Base-by-base conservation (phyloP, 2,797 vertebrate species). In the Luscinia luscinia region DNA sequence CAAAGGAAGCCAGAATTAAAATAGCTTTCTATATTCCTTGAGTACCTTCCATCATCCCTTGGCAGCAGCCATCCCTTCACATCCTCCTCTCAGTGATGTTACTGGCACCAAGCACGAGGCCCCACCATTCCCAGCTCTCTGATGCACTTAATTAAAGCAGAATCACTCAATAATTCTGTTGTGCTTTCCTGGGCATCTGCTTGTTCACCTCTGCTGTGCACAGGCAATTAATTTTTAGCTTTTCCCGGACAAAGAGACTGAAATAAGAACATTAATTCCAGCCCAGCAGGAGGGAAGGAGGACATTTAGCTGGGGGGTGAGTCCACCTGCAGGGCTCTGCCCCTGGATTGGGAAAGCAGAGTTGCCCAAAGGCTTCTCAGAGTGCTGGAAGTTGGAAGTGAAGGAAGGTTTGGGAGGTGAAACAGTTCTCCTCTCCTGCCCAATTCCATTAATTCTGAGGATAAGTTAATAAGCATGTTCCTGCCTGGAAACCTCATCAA, bases 101-200 rank as follows among this genome's bases (percentile, higher is more conserved):
- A 13, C 79, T 89, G 84, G 87, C 94, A 84, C 36, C 76, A 48
- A 75, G 77, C 83, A 73, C 51, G 6, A 66, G 55, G 34, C 45
- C 69, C 30, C 63, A 61, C 83, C 94, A 73, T 63, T 78, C 94
- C 82, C 76, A 78, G 91, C 59, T 94, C 91, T 93, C 76, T 57
- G 87, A 62, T 68, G 84, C 76, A 84, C 89, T 96, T 96, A 96
- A 96, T 97, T 97, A 97, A 93, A 96, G 85, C 79, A 79, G 87
- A 94, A 93, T 90, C 48, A 6, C 91, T 96, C 94, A 61, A 88
- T 93, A 92, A 95, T 84, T 88, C 89, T 92, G 91, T 87, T 81
- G 83, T 95, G 94, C 92, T 84, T 95, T 95, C 75, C 58, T 51
- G 61, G 88, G 89, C 91, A 93, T 86, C 89, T 82, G 79, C 74